phyloP scores from a whole-genome alignment of 2,888 invertebrate genomes.

The Eristalis arbustorum region DNA sequence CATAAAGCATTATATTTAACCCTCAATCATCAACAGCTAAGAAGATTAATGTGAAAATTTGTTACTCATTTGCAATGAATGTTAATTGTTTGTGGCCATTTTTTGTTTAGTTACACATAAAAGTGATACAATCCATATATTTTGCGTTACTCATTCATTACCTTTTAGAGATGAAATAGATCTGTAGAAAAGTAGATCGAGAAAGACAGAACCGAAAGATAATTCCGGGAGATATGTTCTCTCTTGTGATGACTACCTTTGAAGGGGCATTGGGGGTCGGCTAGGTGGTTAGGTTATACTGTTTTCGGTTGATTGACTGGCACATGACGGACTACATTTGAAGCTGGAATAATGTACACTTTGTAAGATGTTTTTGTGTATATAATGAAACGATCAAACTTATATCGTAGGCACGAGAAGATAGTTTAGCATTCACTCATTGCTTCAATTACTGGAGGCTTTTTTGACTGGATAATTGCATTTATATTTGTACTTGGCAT shows the following conservation, averaged over 20 bases:
- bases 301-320: too few species aligned
- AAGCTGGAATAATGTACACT: neutral
- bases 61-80: conserved; percentile 32
- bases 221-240: neutral
- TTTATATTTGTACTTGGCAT: too few species aligned
- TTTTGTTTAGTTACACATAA: neutral
- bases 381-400: too few species aligned
- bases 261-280: too few species aligned
- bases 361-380: too few species aligned
- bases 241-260: neutral
- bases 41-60: conserved; percentile 21
- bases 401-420: too few species aligned
- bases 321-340: too few species aligned
- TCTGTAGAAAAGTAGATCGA: neutral
- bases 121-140: neutral
- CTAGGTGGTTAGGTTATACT: too few species aligned
- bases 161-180: neutral
- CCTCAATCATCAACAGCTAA: conserved; percentile 49
- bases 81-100: conserved; percentile 26
- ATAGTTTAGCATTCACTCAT: too few species aligned
- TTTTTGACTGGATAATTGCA: too few species aligned
- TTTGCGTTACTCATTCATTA: neutral
- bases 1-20: conserved; percentile 54
- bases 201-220: neutral
- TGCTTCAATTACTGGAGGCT: too few species aligned